Conservation (phyloP, 1,140 invertebrate genomes). For the Mylabris phalerata region DNA sequence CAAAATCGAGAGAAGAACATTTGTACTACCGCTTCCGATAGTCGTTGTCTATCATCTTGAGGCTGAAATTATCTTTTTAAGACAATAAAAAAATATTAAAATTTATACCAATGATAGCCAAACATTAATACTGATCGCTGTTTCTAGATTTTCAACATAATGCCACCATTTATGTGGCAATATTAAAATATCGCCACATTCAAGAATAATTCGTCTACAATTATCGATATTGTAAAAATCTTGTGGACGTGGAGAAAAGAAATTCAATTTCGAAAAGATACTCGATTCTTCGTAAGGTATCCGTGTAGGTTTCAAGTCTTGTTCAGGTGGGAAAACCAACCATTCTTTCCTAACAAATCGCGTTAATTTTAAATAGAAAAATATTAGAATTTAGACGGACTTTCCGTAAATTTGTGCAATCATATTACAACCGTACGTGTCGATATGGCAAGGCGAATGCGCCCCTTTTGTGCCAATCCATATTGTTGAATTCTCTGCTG, state of each 20-base stretch:
- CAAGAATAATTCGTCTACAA: conserved; percentile 50
- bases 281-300: conserved; percentile 97
- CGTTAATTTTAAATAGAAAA: background rate
- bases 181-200: conserved; percentile 79
- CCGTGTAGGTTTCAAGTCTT: conserved; percentile 68
- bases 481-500: conserved; percentile 66
- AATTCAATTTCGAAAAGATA: conserved; percentile 81
- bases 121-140: conserved; percentile 75
- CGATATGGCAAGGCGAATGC: conserved; percentile 89
- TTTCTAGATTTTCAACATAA: conserved; percentile 78
- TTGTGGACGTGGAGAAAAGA: conserved; percentile 52
- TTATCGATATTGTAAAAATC: conserved; percentile 27
- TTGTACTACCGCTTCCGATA: conserved; percentile 33
- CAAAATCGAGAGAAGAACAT: conserved; percentile 29
- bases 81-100: background rate
- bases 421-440: conserved; percentile 91
- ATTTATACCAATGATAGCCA: conserved; percentile 70
- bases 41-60: conserved; percentile 31
- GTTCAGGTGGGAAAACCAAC: conserved; percentile 84
- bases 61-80: conserved; percentile 16
- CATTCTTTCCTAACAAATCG: conserved; percentile 69
- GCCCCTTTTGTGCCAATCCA: conserved; percentile 87
- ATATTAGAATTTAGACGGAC: conserved; percentile 42
- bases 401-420: conserved; percentile 81
- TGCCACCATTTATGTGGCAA: conserved; percentile 95